Conservation (phyloP, 1,140 invertebrate species). For the Heliothis virescens region DNA sequence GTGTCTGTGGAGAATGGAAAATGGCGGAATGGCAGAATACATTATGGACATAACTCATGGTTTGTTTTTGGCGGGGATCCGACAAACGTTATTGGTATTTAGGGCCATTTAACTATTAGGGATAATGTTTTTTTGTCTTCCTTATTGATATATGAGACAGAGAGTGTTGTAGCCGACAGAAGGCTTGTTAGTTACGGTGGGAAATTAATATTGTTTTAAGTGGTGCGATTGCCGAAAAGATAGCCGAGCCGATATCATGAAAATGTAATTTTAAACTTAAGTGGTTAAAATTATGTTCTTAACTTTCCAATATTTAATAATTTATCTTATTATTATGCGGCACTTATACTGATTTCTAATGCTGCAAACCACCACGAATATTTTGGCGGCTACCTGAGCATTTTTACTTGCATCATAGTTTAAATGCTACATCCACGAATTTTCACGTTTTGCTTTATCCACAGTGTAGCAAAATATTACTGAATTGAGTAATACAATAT, state of each 20-base stretch:
- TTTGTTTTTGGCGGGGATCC: slow-evolving; percentile 85
- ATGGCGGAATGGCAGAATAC: slow-evolving; percentile 83
- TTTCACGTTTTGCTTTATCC: too few species aligned
- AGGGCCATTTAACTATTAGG: slow-evolving; percentile 82
- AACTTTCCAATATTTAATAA: too few species aligned
- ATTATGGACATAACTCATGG: slow-evolving; percentile 84
- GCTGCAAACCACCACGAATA: neutral
- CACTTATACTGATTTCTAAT: neutral
- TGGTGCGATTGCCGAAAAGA: slow-evolving; percentile 34
- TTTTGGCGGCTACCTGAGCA: neutral
- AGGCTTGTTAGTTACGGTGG: slow-evolving; percentile 74
- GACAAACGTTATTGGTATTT: slow-evolving; percentile 86
- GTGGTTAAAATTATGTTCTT: neutral
- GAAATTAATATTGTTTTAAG: slow-evolving; percentile 79
- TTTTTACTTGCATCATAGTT: neutral
- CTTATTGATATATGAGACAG: slow-evolving; percentile 76
- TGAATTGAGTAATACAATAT: too few species aligned
- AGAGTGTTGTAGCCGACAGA: slow-evolving; percentile 74
- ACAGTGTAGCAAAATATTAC: too few species aligned
- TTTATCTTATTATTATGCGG: neutral
- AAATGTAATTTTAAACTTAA: neutral
- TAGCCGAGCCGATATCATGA: neutral
- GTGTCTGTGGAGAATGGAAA: slow-evolving; percentile 85
- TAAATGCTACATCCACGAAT: neutral
- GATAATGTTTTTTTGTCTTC: slow-evolving; percentile 71